Percentiles rank a stretch among this genome's conserved stretches.
Conservation (phyloP, 2,797 vertebrate species). For the Sebastes iracundus region DNA sequence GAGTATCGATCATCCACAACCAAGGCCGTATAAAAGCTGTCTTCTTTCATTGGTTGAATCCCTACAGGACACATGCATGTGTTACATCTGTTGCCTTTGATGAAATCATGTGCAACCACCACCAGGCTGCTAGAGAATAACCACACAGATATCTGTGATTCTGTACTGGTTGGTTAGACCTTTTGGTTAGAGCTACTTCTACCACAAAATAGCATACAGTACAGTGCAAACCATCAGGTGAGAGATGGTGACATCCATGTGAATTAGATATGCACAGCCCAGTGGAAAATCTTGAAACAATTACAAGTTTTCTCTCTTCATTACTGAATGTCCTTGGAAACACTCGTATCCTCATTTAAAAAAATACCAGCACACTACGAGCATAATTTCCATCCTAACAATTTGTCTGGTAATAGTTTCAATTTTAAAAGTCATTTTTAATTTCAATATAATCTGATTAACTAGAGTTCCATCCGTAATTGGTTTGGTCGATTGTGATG, state of each 20-base stretch:
- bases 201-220: not conserved
- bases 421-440: conserved; percentile 25
- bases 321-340: not conserved
- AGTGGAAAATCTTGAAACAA: not conserved
- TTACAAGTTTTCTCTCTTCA: not conserved
- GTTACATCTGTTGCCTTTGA: not conserved
- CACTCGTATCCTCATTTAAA: not conserved
- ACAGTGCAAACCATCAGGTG: not conserved
- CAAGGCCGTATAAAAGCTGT: not conserved
- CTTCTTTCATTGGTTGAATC: not conserved
- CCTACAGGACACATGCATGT: not conserved
- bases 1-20: not conserved
- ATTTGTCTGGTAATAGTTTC: not conserved
- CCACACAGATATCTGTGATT: not conserved
- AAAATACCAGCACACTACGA: not conserved
- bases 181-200: not conserved
- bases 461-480: conserved; percentile 11
- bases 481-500: conserved; percentile 26
- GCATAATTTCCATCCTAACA: not conserved
- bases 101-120: not conserved
- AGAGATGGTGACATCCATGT: not conserved
- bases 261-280: not conserved
- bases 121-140: not conserved
- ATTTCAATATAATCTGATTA: conserved; percentile 15
- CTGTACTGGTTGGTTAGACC: not conserved